Evolutionary conservation across 2,888 invertebrate species (phyloP).

Genomic region (Cancer borealis): DNA sequence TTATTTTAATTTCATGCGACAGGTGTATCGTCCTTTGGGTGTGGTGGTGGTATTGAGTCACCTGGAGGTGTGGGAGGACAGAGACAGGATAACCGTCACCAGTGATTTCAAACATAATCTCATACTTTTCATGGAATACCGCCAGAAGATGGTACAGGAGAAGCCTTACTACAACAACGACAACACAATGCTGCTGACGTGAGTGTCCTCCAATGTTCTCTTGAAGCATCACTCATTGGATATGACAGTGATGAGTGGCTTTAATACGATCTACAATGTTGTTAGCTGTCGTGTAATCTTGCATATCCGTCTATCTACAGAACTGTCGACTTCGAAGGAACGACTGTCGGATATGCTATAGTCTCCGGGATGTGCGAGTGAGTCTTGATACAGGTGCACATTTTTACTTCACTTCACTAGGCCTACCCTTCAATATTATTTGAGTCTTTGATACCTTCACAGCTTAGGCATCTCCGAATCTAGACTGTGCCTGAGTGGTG

Average conservation of each 20-base stretch:
- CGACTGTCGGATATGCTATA: constrained; percentile 47
- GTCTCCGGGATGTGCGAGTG: constrained; percentile 62
- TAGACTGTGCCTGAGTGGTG: too few relatives aligned
- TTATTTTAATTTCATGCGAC: background rate
- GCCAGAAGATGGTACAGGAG: background rate
- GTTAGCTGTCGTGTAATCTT: background rate
- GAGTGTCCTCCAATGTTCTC: background rate
- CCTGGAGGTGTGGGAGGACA: constrained; percentile 42
- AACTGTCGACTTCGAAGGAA: constrained; percentile 31
- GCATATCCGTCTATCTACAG: constrained; percentile 6
- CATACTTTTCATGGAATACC: background rate
- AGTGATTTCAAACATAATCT: background rate
- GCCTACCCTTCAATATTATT: too few relatives aligned
- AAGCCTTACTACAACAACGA: constrained; percentile 43
- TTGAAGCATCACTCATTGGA: background rate
- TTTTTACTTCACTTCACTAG: background rate
- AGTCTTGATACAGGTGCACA: background rate
- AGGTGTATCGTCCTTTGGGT: constrained; percentile 64
- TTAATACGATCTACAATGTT: background rate
- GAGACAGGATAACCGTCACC: background rate
- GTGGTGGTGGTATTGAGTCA: constrained; percentile 57
- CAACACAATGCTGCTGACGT: constrained; percentile 64
- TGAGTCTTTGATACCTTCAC: too few relatives aligned
- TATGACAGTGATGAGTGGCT: background rate
- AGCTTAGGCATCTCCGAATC: too few relatives aligned